Evolutionary conservation across 1,140 invertebrate genomes (phyloP), one percentile per base, ranked within the genome.

Genomic region (Vanessa tameamea): DNA sequence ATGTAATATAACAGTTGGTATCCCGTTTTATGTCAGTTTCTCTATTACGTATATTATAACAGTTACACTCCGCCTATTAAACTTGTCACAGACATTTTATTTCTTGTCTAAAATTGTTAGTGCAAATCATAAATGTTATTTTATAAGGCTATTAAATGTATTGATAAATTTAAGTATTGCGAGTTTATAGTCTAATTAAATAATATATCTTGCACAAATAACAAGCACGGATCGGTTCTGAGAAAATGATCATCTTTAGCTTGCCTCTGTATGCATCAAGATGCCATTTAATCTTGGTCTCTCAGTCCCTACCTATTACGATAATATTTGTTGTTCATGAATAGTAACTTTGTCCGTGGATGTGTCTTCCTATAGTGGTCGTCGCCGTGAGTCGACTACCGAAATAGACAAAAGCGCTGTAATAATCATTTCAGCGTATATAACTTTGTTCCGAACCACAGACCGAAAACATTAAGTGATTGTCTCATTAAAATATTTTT

Each of bases 371-470:
- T 70, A 61, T 50, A 23, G 23, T 77, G 71, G 75, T 51, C 48
- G 64, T 53, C n/a, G n/a, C 51, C 2, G 51, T 70, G 75, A 77
- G 26, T 73, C 70, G 71, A 20, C 67, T 70, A 70, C 75, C 64
- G 68, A 77, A 73, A 77, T 77, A 77, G 75, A 77, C 64, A 66
- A 77, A 77, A 67, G 53, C 67, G 63, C 55, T 67, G 71, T 67
- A 77, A 71, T 76, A 76, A 76, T 77, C 67, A 73, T 73, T 73
- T 77, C 70, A 70, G 48, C 64, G 48, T 73, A 69, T 66, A 73
- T 70, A 26, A 59, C 65, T 61, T 72, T 68, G 72, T 63, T 16
- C 16, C 11, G 55, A 59, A 59, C 13, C 23, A 26, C 23, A 37
- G 57, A 20, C 47, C 9, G 16, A 50, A 16, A 43, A 43, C 37